Evolutionary conservation across 2,797 vertebrate species (phyloP).

Genomic region (Nannoperca australis): DNA sequence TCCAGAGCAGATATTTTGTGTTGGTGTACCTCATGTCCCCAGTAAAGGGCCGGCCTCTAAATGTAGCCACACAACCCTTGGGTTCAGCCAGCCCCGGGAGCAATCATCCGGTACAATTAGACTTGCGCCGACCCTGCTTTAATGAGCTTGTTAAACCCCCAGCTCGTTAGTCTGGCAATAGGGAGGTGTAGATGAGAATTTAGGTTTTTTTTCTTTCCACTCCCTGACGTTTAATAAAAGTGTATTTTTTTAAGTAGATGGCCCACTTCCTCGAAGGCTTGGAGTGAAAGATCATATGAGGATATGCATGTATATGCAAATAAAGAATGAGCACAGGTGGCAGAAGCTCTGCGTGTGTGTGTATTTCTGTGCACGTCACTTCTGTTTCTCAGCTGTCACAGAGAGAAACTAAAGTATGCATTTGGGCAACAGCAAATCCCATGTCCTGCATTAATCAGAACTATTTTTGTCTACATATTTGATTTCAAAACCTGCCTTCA

Average conservation of each 20-base stretch:
- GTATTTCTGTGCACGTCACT: neutral
- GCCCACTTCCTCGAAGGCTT: conserved; percentile 54
- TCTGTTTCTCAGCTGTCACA: neutral
- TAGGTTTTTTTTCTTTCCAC: conserved; percentile 25
- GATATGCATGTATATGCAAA: neutral
- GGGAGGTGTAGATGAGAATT: conserved; percentile 58
- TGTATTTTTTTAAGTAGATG: conserved; percentile 56
- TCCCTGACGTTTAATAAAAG: conserved; percentile 47
- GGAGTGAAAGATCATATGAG: conserved; percentile 35
- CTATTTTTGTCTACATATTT: neutral
- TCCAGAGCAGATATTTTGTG: conserved; percentile 32
- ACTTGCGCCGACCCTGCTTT: conserved; percentile 51
- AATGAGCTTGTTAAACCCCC: conserved; percentile 74
- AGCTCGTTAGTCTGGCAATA: conserved; percentile 65
- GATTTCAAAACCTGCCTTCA: neutral
- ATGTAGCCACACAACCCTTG: conserved; percentile 55
- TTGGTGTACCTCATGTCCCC: neutral
- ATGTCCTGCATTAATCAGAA: neutral
- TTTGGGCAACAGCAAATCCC: neutral
- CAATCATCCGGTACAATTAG: conserved; percentile 72
- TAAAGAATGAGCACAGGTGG: conserved; percentile 2
- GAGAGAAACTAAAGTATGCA: neutral
- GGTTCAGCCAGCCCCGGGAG: conserved; percentile 63
- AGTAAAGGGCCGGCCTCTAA: conserved; percentile 37
- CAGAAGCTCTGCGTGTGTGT: neutral